Evolutionary conservation across 2,113 vertebrate species (phyloP).

Genomic region (Urocynchramus pylzowi): DNA sequence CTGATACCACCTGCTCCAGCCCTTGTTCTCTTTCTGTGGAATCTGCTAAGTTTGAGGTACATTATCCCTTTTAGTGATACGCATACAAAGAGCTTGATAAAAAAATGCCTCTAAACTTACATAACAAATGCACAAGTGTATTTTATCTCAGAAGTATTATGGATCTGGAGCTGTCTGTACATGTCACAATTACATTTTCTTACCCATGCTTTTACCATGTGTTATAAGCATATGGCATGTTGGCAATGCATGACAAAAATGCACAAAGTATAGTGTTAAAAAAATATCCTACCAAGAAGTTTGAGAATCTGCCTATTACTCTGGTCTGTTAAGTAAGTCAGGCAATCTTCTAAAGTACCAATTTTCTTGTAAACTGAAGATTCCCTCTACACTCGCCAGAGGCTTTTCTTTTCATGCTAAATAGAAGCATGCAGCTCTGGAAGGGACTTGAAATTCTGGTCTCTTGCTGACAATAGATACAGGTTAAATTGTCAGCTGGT

Average conservation of each 20-base stretch:
- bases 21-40: background rate
- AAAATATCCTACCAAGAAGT: constrained; percentile 42
- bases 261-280: constrained; percentile 49
- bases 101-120: constrained; percentile 13
- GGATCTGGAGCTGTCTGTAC: constrained; percentile 45
- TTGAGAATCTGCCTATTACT: constrained; percentile 39
- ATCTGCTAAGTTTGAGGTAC: background rate
- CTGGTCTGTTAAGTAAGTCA: background rate
- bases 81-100: background rate
- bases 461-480: background rate
- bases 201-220: constrained; percentile 66
- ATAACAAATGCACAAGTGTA: constrained; percentile 50
- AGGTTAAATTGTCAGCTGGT: background rate
- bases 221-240: constrained; percentile 68
- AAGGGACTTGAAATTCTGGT: background rate
- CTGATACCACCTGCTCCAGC: background rate
- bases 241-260: constrained; percentile 64
- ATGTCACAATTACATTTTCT: constrained; percentile 65
- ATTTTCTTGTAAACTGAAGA: background rate
- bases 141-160: constrained; percentile 45
- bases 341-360: background rate
- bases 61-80: background rate
- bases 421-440: background rate
- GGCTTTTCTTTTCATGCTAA: background rate
- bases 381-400: background rate